Evolutionary conservation across 1,140 invertebrate genomes (phyloP), one percentile per base, ranked within the genome.

Genomic region (Philopotamus ludificatus): DNA sequence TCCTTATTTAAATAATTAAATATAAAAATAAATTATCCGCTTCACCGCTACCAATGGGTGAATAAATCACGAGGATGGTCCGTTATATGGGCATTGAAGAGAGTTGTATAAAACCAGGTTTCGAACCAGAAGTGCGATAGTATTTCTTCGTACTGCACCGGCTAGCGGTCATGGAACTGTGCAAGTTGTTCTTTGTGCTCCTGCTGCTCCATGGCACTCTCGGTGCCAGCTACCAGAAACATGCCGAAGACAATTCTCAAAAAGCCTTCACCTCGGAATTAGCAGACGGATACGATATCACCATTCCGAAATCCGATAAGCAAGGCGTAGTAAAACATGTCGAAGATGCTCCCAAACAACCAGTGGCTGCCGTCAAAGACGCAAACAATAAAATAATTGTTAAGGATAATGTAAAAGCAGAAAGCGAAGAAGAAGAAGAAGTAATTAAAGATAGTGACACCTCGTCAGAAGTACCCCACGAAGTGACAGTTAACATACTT

Each of bases 81-180:
- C 68, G 68, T 70, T 70, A 70, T 67, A 63, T 59, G 58, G 62
- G 47, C 65, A 67, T 62, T 60, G 51, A 44, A 62, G 45, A 61
- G 64, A 61, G 28, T 23, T 49, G 68, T 70, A 70, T 70, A 70
- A 70, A 70, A 62, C 54, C 41, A 34, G 50, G 45, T 58, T 49
- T 15, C 23, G 41, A 41, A 4, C 20, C 9, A 44, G 28, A 18
- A 26, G 50, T 25, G 15, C n/a, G 53, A 55, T 57, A 70, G 68
- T 70, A 34, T 54, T 67, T 50, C 20, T 34, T 59, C 44, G 22
- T 28, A 34, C 44, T 63, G 39, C 44, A 54, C 44, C 47, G n/a
- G 39, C 41, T 42, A 23, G 16, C 20, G 23, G 50, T 53, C 39
- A 70, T 70, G 68, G 62, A 70, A 25, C 39, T 57, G 45, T 65